Conservation (phyloP, 92 coral and sea anemone genomes). For the Meandrina meandrites region DNA sequence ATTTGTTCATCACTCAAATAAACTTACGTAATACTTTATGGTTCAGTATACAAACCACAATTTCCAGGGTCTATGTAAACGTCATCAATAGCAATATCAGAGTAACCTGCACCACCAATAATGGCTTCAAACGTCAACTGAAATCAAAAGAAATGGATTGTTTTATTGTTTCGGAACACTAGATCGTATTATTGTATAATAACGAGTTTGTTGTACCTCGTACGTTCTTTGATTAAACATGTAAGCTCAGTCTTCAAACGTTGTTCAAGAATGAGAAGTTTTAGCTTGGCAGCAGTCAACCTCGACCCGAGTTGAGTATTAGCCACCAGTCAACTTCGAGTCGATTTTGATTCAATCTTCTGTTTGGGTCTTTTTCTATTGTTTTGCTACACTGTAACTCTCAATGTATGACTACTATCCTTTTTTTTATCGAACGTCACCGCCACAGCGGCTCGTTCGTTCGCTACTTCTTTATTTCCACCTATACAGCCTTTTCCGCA, state of each 20-base stretch:
- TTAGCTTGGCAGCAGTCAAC: background rate
- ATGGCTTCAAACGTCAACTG: constrained; percentile 74
- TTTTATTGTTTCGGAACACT: background rate
- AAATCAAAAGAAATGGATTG: background rate
- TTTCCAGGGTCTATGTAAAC: constrained; percentile 81
- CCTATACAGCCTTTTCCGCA: too few species aligned
- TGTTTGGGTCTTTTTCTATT: too few species aligned
- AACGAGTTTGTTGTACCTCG: background rate
- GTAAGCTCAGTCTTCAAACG: background rate
- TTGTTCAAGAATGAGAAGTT: background rate
- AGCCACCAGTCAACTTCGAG: too few species aligned
- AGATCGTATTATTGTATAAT: background rate
- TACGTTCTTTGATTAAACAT: background rate
- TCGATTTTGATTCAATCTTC: too few species aligned
- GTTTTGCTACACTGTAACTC: too few species aligned
- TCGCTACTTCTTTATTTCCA: too few species aligned
- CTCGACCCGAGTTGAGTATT: too few species aligned
- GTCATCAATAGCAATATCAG: constrained; percentile 88
- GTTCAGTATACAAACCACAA: constrained; percentile 54
- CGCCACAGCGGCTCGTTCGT: too few species aligned
- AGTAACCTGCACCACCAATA: constrained; percentile 66
- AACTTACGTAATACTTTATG: background rate
- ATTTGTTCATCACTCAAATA: too few species aligned
- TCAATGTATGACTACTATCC: too few species aligned
- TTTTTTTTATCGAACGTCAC: too few species aligned